Percentiles rank a stretch among this genome's conserved stretches.
phyloP scores from a whole-genome alignment of 92 coral and sea anemone genomes.

The Phenganax marumi region DNA sequence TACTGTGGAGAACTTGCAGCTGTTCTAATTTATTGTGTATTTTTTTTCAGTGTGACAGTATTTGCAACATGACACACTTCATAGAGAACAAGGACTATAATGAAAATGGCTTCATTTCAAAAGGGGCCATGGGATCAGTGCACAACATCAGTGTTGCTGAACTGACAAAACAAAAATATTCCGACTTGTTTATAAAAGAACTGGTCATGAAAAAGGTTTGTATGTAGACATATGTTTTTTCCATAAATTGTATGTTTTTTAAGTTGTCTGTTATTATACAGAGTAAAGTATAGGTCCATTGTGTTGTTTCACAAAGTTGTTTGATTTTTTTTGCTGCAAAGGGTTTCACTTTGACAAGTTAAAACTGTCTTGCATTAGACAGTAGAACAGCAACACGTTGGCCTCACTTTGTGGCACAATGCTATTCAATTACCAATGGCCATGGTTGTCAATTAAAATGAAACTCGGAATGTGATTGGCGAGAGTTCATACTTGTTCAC shows the following conservation, averaged over 20 bases:
- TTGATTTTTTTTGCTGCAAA: too few relatives aligned
- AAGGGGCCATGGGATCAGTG: conserved; percentile 20
- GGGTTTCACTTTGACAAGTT: too few relatives aligned
- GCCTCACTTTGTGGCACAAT: too few relatives aligned
- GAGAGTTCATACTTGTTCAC: neutral
- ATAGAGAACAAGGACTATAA: conserved; percentile 19
- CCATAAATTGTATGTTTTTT: neutral
- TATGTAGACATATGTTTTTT: neutral
- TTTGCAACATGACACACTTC: conserved; percentile 3
- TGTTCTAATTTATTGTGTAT: neutral
- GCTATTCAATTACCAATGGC: too few relatives aligned
- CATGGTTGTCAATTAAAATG: too few relatives aligned
- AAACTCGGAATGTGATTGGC: neutral
- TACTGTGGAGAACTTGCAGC: too few relatives aligned
- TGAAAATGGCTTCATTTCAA: neutral
- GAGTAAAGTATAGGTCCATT: too few relatives aligned
- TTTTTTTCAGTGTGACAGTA: neutral
- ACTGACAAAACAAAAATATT: neutral
- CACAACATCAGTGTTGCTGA: neutral
- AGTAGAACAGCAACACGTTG: too few relatives aligned
- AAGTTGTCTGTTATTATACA: neutral
- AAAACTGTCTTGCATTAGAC: too few relatives aligned
- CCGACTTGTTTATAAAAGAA: neutral
- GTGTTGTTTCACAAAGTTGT: too few relatives aligned
- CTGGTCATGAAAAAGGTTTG: conserved; percentile 26